Evolutionary conservation across 2,888 invertebrate species (phyloP).

Genomic region (Congeria kusceri): DNA sequence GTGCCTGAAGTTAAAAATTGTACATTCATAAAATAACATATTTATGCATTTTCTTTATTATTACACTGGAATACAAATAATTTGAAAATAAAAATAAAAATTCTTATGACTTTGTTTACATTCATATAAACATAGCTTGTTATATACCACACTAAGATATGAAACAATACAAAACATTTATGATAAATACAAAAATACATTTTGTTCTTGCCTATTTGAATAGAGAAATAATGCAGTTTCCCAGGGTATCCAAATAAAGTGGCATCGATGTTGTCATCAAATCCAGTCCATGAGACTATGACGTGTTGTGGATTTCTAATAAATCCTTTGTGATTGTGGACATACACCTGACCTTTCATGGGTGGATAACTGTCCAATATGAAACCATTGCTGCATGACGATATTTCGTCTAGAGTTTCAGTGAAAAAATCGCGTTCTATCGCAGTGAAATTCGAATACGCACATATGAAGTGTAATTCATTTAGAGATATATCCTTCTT

Average conservation of each 20-base stretch:
- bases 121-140: too few relatives aligned
- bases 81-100: too few relatives aligned
- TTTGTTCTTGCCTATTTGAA: conserved; percentile 24
- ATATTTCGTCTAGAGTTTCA: conserved; percentile 37
- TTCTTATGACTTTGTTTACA: too few relatives aligned
- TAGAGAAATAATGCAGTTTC: conserved; percentile 5
- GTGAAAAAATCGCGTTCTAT: conserved; percentile 17
- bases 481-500: not conserved
- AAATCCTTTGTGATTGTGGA: conserved; percentile 24
- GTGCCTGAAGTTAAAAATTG: too few relatives aligned
- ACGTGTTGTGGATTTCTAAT: conserved; percentile 6
- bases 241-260: conserved; percentile 18
- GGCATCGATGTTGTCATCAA: conserved; percentile 34
- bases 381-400: conserved; percentile 49
- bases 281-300: conserved; percentile 27
- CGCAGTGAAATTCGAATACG: conserved; percentile 21
- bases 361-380: conserved; percentile 34
- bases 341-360: conserved; percentile 13
- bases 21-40: too few relatives aligned
- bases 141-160: too few relatives aligned
- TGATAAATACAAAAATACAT: too few relatives aligned
- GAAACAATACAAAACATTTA: too few relatives aligned
- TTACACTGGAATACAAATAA: too few relatives aligned
- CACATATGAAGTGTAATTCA: conserved; percentile 35
- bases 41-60: too few relatives aligned